These are phyloP conservation scores for Palythoa grandis DNA, from an alignment of 92 coral and sea anemone genomes.

Conservation along the genomic window DNA sequence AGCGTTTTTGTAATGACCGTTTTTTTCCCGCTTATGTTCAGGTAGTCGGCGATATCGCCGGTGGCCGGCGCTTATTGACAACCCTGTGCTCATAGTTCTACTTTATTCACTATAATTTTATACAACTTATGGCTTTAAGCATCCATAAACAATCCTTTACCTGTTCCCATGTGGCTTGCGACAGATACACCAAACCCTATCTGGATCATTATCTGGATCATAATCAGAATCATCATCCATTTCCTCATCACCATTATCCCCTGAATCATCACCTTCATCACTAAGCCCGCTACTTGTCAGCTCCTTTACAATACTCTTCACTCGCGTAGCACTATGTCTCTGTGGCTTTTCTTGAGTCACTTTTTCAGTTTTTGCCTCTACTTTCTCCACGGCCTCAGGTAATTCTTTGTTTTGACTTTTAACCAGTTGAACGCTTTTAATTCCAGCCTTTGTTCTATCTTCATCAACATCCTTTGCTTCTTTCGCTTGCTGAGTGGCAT, in stretches of 20 bases:
- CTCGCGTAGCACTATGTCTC: conserved; percentile 30
- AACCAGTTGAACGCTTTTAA: background rate
- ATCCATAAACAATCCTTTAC: conserved; percentile 44
- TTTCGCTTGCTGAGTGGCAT: background rate
- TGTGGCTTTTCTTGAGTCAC: background rate
- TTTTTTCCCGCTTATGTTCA: too few species aligned
- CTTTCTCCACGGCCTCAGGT: background rate
- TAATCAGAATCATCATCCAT: conserved; percentile 89
- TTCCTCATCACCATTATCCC: conserved; percentile 60
- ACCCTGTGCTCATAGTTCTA: too few species aligned
- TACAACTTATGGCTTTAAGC: too few species aligned
- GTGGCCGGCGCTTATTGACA: too few species aligned
- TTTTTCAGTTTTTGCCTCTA: background rate
- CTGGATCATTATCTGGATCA: conserved; percentile 97
- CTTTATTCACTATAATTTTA: too few species aligned
- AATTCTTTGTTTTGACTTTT: background rate
- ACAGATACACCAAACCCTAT: conserved; percentile 93
- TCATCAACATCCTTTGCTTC: background rate
- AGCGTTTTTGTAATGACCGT: too few species aligned
- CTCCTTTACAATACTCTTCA: conserved; percentile 27
- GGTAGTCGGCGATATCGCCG: too few species aligned
- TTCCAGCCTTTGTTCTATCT: background rate
- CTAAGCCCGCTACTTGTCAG: conserved; percentile 9
- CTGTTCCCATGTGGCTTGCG: conserved; percentile 99
- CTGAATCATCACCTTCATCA: conserved; percentile 32